phyloP scores from a whole-genome alignment of 1,140 invertebrate species.

The Charaxes varanes region DNA sequence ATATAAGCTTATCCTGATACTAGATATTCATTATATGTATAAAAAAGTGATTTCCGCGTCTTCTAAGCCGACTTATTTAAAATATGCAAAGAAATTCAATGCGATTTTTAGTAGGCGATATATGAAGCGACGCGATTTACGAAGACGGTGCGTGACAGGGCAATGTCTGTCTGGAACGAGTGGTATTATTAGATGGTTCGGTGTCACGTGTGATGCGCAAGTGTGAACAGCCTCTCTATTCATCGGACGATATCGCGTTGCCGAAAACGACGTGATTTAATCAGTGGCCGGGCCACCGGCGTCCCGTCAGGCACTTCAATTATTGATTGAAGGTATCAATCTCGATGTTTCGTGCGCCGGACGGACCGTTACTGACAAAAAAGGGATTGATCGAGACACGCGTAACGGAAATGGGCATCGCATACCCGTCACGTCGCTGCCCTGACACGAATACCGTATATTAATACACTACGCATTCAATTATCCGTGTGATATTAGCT shows the following conservation, averaged over 20 bases:
- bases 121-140: too few species aligned
- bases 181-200: too few species aligned
- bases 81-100: too few species aligned
- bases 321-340: slow-evolving; percentile 70
- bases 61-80: too few species aligned
- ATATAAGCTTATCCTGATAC: too few species aligned
- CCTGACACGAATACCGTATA: slow-evolving; percentile 65
- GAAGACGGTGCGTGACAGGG: not conserved
- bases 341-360: slow-evolving; percentile 54
- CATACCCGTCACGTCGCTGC: slow-evolving; percentile 57
- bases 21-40: too few species aligned
- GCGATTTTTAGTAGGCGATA: too few species aligned
- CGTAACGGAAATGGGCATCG: slow-evolving; percentile 67
- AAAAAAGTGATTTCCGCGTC: too few species aligned
- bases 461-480: slow-evolving; percentile 57
- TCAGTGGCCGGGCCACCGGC: slow-evolving; percentile 54
- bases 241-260: slow-evolving; percentile 33
- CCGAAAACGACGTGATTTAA: slow-evolving; percentile 67
- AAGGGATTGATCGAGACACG: slow-evolving; percentile 64
- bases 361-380: slow-evolving; percentile 65
- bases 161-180: slow-evolving; percentile 31
- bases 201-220: slow-evolving; percentile 49
- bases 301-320: slow-evolving; percentile 56
- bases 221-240: slow-evolving; percentile 41
- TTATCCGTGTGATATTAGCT: slow-evolving; percentile 53